phyloP scores from a whole-genome alignment of 2,113 vertebrate species.

The Manacus vitellinus region DNA sequence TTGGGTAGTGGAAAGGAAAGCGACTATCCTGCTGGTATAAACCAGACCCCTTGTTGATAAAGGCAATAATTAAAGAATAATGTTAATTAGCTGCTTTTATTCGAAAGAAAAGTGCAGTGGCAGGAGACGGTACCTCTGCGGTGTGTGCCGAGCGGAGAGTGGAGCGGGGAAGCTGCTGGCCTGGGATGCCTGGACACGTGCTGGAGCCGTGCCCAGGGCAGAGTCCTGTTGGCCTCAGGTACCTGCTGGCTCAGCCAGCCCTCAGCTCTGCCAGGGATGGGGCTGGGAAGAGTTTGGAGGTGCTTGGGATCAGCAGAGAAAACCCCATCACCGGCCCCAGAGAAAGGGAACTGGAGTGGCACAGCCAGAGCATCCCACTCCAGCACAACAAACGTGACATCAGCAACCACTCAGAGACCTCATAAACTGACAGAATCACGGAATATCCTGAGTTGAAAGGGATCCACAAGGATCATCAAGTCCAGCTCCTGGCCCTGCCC shows the following conservation, averaged over 20 bases:
- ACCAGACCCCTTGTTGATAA: constrained; percentile 84
- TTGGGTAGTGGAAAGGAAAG: constrained; percentile 76
- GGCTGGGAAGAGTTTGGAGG: neutral
- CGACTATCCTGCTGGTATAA: constrained; percentile 80
- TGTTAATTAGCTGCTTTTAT: constrained; percentile 87
- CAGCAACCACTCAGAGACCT: neutral
- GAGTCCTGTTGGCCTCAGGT: accelerated
- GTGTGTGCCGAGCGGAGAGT: accelerated
- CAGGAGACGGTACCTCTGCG: constrained; percentile 35
- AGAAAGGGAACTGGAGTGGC: accelerated
- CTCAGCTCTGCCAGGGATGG: neutral
- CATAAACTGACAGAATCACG: accelerated
- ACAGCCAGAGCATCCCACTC: accelerated
- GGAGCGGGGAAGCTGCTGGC: neutral
- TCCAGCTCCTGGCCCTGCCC: neutral
- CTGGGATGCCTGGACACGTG: neutral
- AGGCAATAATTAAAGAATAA: constrained; percentile 90
- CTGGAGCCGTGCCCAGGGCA: neutral
- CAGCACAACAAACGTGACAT: accelerated
- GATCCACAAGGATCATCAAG: accelerated
- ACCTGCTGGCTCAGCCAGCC: neutral
- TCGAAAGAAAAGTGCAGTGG: constrained; percentile 66
- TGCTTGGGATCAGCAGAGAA: accelerated
- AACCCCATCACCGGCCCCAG: accelerated
- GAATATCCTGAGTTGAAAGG: neutral